Conservation (phyloP, 2,888 invertebrate species). For the Polyommatus iphigenia region DNA sequence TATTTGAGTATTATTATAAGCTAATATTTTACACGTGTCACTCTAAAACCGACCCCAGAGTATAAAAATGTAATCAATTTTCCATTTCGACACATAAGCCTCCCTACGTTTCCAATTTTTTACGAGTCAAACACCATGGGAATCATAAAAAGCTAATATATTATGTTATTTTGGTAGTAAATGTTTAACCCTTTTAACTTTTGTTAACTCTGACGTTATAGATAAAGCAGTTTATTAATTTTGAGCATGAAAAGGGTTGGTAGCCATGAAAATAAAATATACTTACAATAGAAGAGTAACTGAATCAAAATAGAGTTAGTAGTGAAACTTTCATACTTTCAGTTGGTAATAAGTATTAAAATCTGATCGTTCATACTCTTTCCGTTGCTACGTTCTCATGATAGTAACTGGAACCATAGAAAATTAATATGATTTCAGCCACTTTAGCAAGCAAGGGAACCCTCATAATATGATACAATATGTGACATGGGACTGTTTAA, state of each 20-base stretch:
- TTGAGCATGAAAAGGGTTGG: not conserved
- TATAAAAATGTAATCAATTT: constrained; percentile 5
- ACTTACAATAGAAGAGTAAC: no score
- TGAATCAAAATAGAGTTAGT: no score
- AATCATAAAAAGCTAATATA: constrained; percentile 15
- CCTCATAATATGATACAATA: no score
- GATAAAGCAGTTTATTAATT: not conserved
- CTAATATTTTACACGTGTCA: not conserved
- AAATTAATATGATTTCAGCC: no score
- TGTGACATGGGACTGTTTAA: no score
- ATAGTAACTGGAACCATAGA: no score
- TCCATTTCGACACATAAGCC: not conserved
- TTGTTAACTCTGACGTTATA: not conserved
- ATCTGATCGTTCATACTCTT: no score
- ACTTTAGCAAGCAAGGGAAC: no score
- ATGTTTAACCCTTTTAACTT: not conserved
- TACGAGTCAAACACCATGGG: constrained; percentile 1
- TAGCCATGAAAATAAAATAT: not conserved
- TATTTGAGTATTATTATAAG: no score
- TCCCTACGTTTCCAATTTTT: not conserved
- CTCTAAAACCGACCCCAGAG: not conserved
- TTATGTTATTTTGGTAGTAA: not conserved
- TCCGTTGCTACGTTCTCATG: no score
- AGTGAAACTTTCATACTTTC: no score
- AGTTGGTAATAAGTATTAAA: no score